These are phyloP conservation scores for Trichoplax adhaerens DNA, from an alignment of 37 sponge, comb jelly and placozoan genomes.

Conservation along the genomic window DNA sequence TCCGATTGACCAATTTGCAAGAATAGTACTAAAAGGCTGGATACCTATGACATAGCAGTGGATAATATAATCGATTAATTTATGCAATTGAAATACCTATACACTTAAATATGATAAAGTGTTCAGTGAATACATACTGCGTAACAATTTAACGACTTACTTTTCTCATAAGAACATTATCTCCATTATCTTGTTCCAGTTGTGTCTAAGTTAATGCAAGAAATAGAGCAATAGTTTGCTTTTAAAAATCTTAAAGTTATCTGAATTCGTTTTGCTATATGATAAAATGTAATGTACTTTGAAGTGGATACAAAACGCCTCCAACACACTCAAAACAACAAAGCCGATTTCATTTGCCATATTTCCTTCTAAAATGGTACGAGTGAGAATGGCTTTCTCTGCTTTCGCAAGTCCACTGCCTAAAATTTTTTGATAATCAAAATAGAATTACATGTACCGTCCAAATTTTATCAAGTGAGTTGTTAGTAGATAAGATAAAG, in stretches of 20 bases:
- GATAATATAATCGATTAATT: no score
- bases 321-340: constrained; percentile 43
- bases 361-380: constrained; percentile 1
- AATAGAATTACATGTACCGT: no score
- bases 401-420: no score
- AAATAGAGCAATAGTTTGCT: neutral
- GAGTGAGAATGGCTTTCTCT: neutral
- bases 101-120: neutral
- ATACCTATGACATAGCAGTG: constrained; percentile 17
- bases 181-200: constrained; percentile 29
- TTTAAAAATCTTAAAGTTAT: no score
- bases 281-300: constrained; percentile 19
- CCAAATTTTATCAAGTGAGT: no score
- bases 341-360: constrained; percentile 61
- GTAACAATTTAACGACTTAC: constrained; percentile 6
- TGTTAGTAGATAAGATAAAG: no score
- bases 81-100: no score
- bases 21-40: constrained; percentile 33
- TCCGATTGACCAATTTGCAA: constrained; percentile 41
- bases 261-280: no score
- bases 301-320: constrained; percentile 36
- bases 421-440: no score
- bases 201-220: constrained; percentile 6
- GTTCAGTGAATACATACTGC: neutral
- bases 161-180: constrained; percentile 51